A percentile compares a stretch with the other conserved stretches of the same genome.
Conservation (phyloP, 2,888 invertebrate species). For the Ephialtes manifestator region DNA sequence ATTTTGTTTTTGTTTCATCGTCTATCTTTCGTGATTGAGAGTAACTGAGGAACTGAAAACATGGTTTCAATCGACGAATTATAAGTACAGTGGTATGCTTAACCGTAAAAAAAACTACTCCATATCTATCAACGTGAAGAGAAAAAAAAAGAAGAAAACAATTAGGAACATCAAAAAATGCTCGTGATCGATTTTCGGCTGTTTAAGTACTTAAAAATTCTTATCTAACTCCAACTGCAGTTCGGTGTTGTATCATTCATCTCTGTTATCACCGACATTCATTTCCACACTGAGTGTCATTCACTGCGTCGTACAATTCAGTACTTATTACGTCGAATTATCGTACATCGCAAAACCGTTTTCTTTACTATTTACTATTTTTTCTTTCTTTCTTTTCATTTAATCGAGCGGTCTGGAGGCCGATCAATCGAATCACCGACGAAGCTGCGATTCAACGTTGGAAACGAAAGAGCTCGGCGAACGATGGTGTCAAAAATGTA, state of each 20-base stretch:
- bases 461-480: constrained; percentile 43
- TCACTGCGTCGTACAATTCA: constrained; percentile 49
- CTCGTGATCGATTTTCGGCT: constrained; percentile 31
- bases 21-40: constrained; percentile 12
- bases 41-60: background rate
- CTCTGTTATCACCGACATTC: constrained; percentile 22
- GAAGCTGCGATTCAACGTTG: constrained; percentile 60
- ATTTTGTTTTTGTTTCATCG: constrained; percentile 22
- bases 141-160: constrained; percentile 25
- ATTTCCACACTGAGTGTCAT: constrained; percentile 55
- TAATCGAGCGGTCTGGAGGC: constrained; percentile 48
- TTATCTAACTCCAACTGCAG: constrained; percentile 50
- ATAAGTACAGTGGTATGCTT: constrained; percentile 6
- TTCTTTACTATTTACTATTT: constrained; percentile 16
- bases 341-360: constrained; percentile 43
- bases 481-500: background rate
- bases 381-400: constrained; percentile 1
- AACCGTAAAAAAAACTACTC: constrained; percentile 6
- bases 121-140: constrained; percentile 6
- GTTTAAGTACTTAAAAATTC: constrained; percentile 48
- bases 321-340: constrained; percentile 30
- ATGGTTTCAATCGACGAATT: constrained; percentile 2
- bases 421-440: constrained; percentile 63
- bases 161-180: constrained; percentile 38
- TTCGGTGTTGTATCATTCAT: constrained; percentile 26